A percentile compares a stretch with the other conserved stretches of the same genome.
phyloP scores from a whole-genome alignment of 2,113 vertebrate species.

The Mungos mungo region DNA sequence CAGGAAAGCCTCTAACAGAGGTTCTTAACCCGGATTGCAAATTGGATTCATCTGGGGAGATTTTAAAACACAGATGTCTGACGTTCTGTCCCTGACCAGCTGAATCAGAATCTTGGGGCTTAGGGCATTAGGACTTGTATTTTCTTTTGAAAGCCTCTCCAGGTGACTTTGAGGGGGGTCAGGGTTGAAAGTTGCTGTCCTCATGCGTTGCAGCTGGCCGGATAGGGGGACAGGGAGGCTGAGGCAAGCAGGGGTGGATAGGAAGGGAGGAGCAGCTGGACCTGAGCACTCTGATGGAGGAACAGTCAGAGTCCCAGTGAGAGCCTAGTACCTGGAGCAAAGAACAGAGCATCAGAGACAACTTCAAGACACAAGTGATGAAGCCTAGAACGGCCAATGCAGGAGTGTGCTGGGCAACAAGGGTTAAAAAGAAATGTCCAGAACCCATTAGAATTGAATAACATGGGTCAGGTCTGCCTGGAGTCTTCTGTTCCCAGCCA shows the following conservation, averaged over 20 bases:
- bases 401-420: not conserved
- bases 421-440: not conserved
- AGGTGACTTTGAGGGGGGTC: not conserved
- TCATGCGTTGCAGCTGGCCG: not conserved
- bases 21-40: conserved; percentile 33
- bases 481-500: not conserved
- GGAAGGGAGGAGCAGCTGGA: not conserved
- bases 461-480: not conserved
- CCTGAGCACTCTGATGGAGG: not conserved
- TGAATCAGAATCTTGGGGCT: conserved; percentile 30
- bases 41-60: conserved; percentile 60
- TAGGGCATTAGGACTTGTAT: not conserved
- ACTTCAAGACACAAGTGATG: not conserved
- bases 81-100: not conserved
- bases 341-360: not conserved
- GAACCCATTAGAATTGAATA: not conserved
- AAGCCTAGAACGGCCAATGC: not conserved
- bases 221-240: not conserved
- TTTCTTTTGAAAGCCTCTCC: conserved; percentile 33
- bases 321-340: not conserved
- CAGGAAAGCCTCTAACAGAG: conserved; percentile 28
- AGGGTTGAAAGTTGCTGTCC: not conserved
- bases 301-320: not conserved
- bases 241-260: not conserved
- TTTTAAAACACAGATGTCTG: conserved; percentile 47